Base-by-base conservation (phyloP, 2,797 vertebrate genomes). In the Oreochromis grahami region DNA sequence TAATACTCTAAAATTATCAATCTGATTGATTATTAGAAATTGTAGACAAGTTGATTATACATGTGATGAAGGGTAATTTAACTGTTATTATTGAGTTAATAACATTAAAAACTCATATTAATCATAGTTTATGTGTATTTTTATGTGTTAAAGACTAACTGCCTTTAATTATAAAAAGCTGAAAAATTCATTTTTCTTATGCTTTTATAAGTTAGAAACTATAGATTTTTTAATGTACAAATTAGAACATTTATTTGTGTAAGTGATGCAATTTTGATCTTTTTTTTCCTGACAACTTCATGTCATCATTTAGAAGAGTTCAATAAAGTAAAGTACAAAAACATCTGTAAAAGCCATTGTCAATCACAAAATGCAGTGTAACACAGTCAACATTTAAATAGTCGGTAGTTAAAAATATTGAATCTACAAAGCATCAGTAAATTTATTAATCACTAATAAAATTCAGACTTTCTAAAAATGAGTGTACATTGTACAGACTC, bases 1-100 rank as follows among this genome's bases (percentile, higher is more conserved):
- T 3, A 43, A 68, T 24, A 38, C 21, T 15, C 5, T 41, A 43
- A 43, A 1, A 15, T 43, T 68, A 8, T 38, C 0, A 0, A 9
- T 15, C 10, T 68, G n/a, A 68, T 43, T 12, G 8, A 68, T 68
- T 24, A 24, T 43, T 43, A 21, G 13, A 68, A 68, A 43, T 21
- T 26, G 13, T 5, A 68, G 34, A 63, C 58, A 13, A 0, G 13
- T 15, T 68, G 24, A 41, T 14, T 68, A 24, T 24, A 24, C 36
- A 24, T 24, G 32, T 24, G 12, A 41, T 43, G 13, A 68, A 1
- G 8, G 38, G 26, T 26, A 26, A 68, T 10, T 65, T 65, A 65
- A 38, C 3, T 43, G 13, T 43, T 21, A 24, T 68, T 43, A 14
- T 15, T 43, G 38, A 70, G 38, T 70, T 70, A 70, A 24, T 43